Base-by-base conservation (phyloP, 1,140 invertebrate genomes). In the Macrobrachium rosenbergii region DNA sequence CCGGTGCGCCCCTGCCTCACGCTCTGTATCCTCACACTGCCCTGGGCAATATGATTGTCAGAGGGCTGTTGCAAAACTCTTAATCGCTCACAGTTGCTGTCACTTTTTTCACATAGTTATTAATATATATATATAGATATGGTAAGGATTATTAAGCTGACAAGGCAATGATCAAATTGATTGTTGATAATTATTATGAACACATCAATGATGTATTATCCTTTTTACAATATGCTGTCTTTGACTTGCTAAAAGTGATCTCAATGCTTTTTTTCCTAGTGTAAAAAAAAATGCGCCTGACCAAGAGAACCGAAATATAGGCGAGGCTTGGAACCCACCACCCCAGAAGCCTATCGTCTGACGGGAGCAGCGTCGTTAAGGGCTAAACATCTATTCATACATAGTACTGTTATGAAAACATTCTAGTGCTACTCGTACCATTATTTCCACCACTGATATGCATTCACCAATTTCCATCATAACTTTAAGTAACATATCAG, bases 101-200 rank as follows among this genome's bases (percentile, higher is more conserved):
- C 86, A 88, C 81, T 88, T 88, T 87, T 82, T 88, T 83, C 86
- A 88, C 86, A 88, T 82, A 82, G 86, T 82, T 88, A 88, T 88
- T 88, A 88, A 83, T 88, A 82, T 88, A 88, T 88, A 83, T 88
- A 82, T 88, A 88, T 88, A 88, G 86, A 82, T 73, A 78, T 60
- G 64, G 58, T 88, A 88, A 88, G 86, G 72, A 63, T 85, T 82
- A 63, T 85, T 82, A 88, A 82, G 86, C 81, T 88, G 80, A 88
- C 75, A 83, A 43, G 80, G 81, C 86, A 83, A 88, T 88, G 86
- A 88, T 88, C 86, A 88, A 88, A 88, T 88, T 88, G 81, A 88
- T 88, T 88, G 86, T 88, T 88, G 80, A 88, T 88, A 88, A 87
- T 87, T 81, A 87, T 87, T 80, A 81, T 78, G 69, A 81, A 87